Conservation (phyloP, 64 coral and sea anemone genomes). For the Dendronephthya gigantea region DNA sequence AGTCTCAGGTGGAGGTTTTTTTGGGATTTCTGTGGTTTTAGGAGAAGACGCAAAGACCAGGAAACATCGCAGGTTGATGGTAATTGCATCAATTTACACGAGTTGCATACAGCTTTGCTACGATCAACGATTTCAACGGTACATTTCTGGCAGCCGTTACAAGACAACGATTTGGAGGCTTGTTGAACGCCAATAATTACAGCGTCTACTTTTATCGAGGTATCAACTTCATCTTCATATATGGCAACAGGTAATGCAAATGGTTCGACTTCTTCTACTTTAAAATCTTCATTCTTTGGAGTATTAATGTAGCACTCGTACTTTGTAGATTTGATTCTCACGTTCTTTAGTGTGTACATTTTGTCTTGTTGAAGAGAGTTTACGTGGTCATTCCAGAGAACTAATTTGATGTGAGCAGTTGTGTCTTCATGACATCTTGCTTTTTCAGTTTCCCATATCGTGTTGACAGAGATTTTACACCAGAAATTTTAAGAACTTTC, state of each 20-base stretch:
- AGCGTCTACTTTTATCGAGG: not conserved
- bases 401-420: not conserved
- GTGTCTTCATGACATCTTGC: not conserved
- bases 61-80: not conserved
- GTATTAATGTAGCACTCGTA: not conserved
- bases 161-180: not conserved
- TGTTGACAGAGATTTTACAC: not conserved
- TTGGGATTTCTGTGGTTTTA: not conserved
- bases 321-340: not conserved
- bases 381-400: not conserved
- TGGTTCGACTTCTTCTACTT: not conserved
- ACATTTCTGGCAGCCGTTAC: not conserved
- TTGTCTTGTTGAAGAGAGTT: not conserved
- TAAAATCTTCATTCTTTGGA: not conserved
- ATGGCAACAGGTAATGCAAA: not conserved
- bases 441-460: too few relatives aligned
- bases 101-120: not conserved
- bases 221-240: not conserved
- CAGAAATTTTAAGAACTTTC: not conserved
- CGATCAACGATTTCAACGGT: not conserved
- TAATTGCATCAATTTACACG: not conserved
- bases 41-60: not conserved
- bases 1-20: not conserved
- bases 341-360: not conserved
- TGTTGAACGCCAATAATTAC: not conserved